Evolutionary conservation across 2,888 invertebrate species (phyloP), one percentile per base, ranked within the genome.

Genomic region (Caenorhabditis virilis): DNA sequence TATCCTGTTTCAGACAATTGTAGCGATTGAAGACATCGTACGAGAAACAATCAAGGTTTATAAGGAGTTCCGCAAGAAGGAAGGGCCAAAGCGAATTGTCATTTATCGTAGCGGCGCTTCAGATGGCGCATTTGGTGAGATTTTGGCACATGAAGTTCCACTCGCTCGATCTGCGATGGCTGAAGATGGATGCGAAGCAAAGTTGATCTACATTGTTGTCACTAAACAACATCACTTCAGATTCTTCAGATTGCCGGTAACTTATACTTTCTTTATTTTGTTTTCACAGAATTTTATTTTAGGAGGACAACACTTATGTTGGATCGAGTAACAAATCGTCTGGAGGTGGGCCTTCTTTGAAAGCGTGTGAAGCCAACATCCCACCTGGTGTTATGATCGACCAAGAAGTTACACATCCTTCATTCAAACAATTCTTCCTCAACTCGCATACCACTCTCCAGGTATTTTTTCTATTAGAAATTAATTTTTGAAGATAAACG

Each of bases 311-410:
- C n/a, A n/a, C n/a, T n/a, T n/a, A n/a, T n/a, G n/a, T n/a, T n/a
- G n/a, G n/a, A n/a, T n/a, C n/a, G n/a, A n/a, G n/a, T n/a, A n/a
- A n/a, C n/a, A n/a, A n/a, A n/a, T n/a, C n/a, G n/a, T n/a, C n/a
- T n/a, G n/a, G n/a, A n/a, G n/a, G n/a, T n/a, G n/a, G n/a, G n/a
- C n/a, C n/a, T n/a, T n/a, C n/a, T n/a, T n/a, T n/a, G n/a, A n/a
- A n/a, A n/a, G n/a, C n/a, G n/a, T n/a, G n/a, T n/a, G n/a, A 72
- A 1, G 76, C 75, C 58, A 79, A 82, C 51, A 64, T 82, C 33
- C 57, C 38, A 16, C 58, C 69, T 7, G 82, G 82, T 46, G 57
- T 80, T 2, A 70, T 78, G 15, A 58, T 82, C 18, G 81, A 82
- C 45, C 42, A 50, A 0, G 39, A 48, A 2, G 47, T 77, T 9